Evolutionary conservation across 2,797 vertebrate genomes (phyloP).

Genomic region (Sebastolobus altivelis): DNA sequence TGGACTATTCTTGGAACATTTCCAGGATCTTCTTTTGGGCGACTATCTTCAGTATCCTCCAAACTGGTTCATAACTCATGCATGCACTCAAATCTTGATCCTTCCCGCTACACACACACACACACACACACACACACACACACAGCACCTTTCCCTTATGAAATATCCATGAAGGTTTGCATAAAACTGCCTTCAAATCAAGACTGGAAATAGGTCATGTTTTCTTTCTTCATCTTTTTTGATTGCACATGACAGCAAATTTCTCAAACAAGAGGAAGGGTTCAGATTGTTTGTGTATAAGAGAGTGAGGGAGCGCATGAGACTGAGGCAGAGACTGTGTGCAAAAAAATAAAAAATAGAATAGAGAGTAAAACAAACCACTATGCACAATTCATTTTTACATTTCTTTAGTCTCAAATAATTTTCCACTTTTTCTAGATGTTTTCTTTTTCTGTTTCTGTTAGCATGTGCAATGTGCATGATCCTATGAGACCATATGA

Average conservation of each 20-base stretch:
- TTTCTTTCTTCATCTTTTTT: constrained; percentile 55
- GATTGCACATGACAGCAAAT: constrained; percentile 51
- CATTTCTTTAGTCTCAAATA: not conserved
- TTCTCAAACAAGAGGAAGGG: constrained; percentile 36
- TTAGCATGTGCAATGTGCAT: not conserved
- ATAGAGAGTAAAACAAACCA: not conserved
- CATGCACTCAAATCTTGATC: constrained; percentile 25
- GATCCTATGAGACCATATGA: constrained; percentile 12
- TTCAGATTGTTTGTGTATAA: constrained; percentile 27
- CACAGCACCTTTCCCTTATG: constrained; percentile 52
- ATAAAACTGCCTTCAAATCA: constrained; percentile 52
- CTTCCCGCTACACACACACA: constrained; percentile 4
- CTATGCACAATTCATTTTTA: not conserved
- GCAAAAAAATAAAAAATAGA: not conserved
- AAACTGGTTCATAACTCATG: constrained; percentile 39
- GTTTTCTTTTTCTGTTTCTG: not conserved
- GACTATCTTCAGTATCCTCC: constrained; percentile 6
- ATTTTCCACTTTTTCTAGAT: not conserved
- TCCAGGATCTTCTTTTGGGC: constrained; percentile 9
- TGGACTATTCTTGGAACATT: not conserved
- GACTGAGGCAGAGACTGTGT: not conserved
- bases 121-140: not conserved
- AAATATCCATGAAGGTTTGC: constrained; percentile 66
- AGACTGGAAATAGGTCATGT: constrained; percentile 65
- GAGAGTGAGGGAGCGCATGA: not conserved